Evolutionary conservation across 2,113 vertebrate genomes (phyloP).

Genomic region (Haemorhous mexicanus): DNA sequence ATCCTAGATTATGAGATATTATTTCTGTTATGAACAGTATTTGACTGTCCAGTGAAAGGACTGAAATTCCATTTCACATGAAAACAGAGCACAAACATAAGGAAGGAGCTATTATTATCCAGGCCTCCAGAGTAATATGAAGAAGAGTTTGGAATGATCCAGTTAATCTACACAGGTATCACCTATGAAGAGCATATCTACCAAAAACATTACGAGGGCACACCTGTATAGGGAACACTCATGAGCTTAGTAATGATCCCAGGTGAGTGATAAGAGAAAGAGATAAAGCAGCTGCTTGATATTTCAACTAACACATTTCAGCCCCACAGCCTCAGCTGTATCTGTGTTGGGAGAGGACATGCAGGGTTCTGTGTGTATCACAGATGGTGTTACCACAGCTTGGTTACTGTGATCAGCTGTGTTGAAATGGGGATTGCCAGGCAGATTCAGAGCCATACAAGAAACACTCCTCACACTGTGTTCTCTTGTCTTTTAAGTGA

Average conservation of each 20-base stretch:
- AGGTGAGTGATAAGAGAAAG: neutral
- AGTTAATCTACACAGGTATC: neutral
- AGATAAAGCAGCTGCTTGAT: neutral
- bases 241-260: neutral
- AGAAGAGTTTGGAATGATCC: neutral
- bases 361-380: neutral
- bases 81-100: neutral
- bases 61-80: neutral
- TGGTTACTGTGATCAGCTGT: neutral
- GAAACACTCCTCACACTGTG: neutral
- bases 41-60: neutral
- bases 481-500: neutral
- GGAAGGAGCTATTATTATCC: neutral
- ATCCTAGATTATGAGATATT: neutral
- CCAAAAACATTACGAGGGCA: accelerated
- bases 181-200: neutral
- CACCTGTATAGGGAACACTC: neutral
- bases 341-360: neutral
- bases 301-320: neutral
- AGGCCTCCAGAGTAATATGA: neutral
- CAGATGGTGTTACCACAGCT: neutral
- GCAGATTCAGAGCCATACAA: neutral
- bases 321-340: neutral
- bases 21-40: neutral
- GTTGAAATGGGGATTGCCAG: neutral